Conservation (phyloP, 2,888 invertebrate genomes). For the Catocala fraxini region DNA sequence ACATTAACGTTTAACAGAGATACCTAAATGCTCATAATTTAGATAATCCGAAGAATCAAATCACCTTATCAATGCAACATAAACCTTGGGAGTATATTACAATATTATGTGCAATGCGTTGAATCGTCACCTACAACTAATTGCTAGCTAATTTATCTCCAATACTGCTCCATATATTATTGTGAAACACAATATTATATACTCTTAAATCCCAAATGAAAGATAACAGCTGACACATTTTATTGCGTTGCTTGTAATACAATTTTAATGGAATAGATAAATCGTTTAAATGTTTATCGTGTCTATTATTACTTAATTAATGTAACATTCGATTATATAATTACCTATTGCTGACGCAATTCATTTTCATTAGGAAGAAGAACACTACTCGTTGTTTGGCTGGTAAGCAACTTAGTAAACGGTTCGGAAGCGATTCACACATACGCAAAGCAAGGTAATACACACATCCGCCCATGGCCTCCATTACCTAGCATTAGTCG, state of each 20-base stretch:
- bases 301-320: not conserved
- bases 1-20: constrained; percentile 46
- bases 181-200: constrained; percentile 1
- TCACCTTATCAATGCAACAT: constrained; percentile 1
- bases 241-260: not conserved
- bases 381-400: not conserved
- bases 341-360: not conserved
- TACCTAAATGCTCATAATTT: constrained; percentile 33
- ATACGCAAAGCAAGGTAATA: not conserved
- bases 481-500: constrained; percentile 32
- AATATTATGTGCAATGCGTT: not conserved
- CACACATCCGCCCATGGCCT: constrained; percentile 11
- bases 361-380: not conserved
- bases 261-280: constrained; percentile 3
- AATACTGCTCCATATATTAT: not conserved
- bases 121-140: not conserved
- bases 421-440: constrained; percentile 4
- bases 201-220: not conserved
- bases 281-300: not conserved
- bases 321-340: not conserved
- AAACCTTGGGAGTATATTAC: not conserved
- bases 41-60: constrained; percentile 32
- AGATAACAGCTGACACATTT: constrained; percentile 1
- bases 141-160: not conserved
- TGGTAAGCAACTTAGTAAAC: not conserved